A percentile compares a stretch with the other conserved stretches of the same genome.
Conservation (phyloP, 2,113 vertebrate genomes). For the Taurulus bubalis region DNA sequence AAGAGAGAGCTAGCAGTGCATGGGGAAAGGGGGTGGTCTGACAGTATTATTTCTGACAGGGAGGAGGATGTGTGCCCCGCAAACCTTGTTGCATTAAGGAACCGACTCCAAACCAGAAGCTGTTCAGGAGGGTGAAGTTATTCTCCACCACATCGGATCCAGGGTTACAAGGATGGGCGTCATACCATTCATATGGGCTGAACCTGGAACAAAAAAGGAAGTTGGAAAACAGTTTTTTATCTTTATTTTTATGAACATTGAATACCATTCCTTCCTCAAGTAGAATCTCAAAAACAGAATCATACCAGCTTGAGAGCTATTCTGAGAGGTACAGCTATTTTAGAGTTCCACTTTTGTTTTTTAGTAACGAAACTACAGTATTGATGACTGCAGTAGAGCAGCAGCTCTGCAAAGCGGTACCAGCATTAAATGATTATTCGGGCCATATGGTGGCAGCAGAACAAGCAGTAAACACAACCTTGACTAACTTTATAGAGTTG, state of each 20-base stretch:
- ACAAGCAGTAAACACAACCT: slow-evolving; percentile 4
- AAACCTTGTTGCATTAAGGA: slow-evolving; percentile 99
- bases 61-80: slow-evolving; percentile 1
- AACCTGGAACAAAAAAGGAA: slow-evolving; percentile 84
- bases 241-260: not conserved
- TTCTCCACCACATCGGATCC: slow-evolving; percentile 97
- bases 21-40: slow-evolving; percentile 17
- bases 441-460: not conserved
- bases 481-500: not conserved
- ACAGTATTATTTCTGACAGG: slow-evolving; percentile 61
- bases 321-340: slow-evolving; percentile 22
- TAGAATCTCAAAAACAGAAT: slow-evolving; percentile 4
- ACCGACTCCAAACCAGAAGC: slow-evolving; percentile 99
- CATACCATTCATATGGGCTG: slow-evolving; percentile 98
- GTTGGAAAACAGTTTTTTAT: not conserved
- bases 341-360: slow-evolving; percentile 19
- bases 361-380: not conserved
- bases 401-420: not conserved
- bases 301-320: not conserved
- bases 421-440: not conserved
- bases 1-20: slow-evolving; percentile 34
- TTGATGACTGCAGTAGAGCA: not conserved
- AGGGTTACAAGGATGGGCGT: slow-evolving; percentile 96
- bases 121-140: slow-evolving; percentile 98
- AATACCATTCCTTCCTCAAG: not conserved